A percentile compares a stretch with the other conserved stretches of the same genome.
Conservation (phyloP, 2,888 invertebrate species). For the Drosophila yooni region DNA sequence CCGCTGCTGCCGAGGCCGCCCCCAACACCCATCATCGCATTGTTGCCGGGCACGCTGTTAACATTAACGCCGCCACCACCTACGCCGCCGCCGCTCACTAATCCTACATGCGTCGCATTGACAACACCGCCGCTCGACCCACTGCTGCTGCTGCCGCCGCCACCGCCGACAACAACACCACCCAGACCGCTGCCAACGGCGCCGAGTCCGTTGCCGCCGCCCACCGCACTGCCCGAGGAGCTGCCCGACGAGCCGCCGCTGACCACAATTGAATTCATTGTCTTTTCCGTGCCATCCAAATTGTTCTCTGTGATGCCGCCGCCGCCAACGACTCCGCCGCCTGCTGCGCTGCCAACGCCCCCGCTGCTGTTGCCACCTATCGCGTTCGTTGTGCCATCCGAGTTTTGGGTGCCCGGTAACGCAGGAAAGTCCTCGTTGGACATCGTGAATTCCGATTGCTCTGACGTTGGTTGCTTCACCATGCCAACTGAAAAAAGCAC, state of each 20-base stretch:
- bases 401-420: conserved; percentile 95
- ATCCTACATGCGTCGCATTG: conserved; percentile 70
- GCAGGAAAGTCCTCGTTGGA: conserved; percentile 99
- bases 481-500: conserved; percentile 90
- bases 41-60: conserved; percentile 70
- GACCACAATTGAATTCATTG: conserved; percentile 84
- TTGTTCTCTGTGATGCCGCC: conserved; percentile 80
- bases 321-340: conserved; percentile 44
- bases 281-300: conserved; percentile 84
- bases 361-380: conserved; percentile 59
- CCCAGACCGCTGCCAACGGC: conserved; percentile 72
- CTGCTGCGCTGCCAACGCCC: conserved; percentile 46
- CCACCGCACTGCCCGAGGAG: conserved; percentile 64
- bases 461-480: conserved; percentile 97
- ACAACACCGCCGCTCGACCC: conserved; percentile 53
- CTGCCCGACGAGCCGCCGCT: conserved; percentile 76
- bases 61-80: conserved; percentile 47
- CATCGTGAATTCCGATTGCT: conserved; percentile 98
- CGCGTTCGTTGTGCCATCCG: conserved; percentile 86
- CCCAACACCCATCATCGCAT: conserved; percentile 77
- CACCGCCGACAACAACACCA: conserved; percentile 53
- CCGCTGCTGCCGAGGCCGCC: conserved; percentile 71
- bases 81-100: conserved; percentile 50
- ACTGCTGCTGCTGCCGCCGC: conserved; percentile 54
- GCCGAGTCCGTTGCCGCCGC: conserved; percentile 74